Evolutionary conservation across 2,113 vertebrate genomes (phyloP).

Genomic region (Chlamydotis undulata): DNA sequence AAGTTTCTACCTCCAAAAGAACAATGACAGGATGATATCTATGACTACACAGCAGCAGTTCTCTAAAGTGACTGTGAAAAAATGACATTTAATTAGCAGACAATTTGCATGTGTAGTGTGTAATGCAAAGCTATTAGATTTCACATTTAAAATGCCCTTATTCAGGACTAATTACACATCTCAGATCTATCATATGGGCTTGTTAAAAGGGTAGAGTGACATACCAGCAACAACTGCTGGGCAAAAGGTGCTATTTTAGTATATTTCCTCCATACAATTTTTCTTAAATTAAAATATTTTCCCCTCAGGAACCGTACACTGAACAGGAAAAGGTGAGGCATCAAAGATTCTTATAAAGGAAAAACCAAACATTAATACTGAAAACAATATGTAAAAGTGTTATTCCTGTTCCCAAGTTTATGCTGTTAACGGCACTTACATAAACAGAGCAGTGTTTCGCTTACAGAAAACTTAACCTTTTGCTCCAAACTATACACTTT

Average conservation of each 20-base stretch:
- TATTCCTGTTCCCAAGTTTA: conserved; percentile 49
- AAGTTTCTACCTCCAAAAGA: neutral
- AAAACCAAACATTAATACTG: conserved; percentile 47
- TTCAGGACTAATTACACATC: neutral
- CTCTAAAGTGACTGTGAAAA: neutral
- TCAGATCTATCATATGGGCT: neutral
- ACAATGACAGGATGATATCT: neutral
- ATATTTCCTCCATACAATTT: conserved; percentile 36
- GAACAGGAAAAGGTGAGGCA: conserved; percentile 62
- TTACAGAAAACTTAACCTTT: conserved; percentile 61
- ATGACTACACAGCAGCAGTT: neutral
- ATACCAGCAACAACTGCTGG: neutral
- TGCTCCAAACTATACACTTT: conserved; percentile 32
- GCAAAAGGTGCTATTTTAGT: conserved; percentile 21
- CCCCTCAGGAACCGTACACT: conserved; percentile 17
- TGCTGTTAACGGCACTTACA: conserved; percentile 29
- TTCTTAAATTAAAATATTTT: conserved; percentile 58
- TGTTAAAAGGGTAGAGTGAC: neutral
- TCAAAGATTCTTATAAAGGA: conserved; percentile 39
- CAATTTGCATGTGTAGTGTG: neutral
- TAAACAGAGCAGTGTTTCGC: conserved; percentile 19
- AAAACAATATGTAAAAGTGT: conserved; percentile 55
- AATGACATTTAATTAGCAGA: neutral
- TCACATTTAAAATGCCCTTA: neutral
- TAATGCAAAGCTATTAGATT: neutral